Percentiles rank a stretch among this genome's conserved stretches.
phyloP scores from a whole-genome alignment of 2,797 vertebrate genomes.

The Girardinus metallicus region DNA sequence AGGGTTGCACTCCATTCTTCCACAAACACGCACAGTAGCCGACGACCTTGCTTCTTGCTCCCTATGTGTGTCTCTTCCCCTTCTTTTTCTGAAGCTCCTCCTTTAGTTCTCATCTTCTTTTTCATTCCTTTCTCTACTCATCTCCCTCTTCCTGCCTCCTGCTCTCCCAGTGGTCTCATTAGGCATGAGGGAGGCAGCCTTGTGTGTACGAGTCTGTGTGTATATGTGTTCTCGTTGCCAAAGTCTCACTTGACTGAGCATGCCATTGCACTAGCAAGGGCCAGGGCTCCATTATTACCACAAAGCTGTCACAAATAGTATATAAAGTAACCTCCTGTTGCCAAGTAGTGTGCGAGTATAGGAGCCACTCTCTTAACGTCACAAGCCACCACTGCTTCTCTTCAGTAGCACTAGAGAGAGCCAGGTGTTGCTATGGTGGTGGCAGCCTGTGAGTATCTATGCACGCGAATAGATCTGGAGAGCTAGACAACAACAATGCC shows the following conservation, averaged over 20 bases:
- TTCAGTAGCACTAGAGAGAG: constrained; percentile 6
- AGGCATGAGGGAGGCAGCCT: constrained; percentile 66
- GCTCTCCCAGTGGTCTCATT: constrained; percentile 77
- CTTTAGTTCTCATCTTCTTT: constrained; percentile 43
- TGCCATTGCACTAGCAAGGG: constrained; percentile 70
- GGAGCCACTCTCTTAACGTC: constrained; percentile 53
- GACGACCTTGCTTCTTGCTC: constrained; percentile 17
- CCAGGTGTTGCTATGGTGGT: constrained; percentile 27
- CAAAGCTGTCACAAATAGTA: constrained; percentile 78
- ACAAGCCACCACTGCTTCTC: constrained; percentile 37
- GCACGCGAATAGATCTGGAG: constrained; percentile 9
- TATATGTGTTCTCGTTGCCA: constrained; percentile 60
- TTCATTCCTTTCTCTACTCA: constrained; percentile 29
- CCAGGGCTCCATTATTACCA: constrained; percentile 77
- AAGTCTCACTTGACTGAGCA: constrained; percentile 79
- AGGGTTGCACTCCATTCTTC: constrained; percentile 29
- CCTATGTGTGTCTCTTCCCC: constrained; percentile 21
- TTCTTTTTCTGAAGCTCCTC: constrained; percentile 29
- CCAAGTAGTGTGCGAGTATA: constrained; percentile 55
- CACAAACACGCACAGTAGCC: constrained; percentile 21
- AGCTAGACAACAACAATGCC: background rate
- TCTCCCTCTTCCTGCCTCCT: constrained; percentile 54
- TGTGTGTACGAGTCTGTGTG: constrained; percentile 44
- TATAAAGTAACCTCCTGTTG: constrained; percentile 74
- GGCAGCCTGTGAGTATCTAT: constrained; percentile 17